Percentiles rank a stretch among this genome's conserved stretches.
Conservation (phyloP, 2,888 invertebrate genomes). For the Heteropelma amictum region DNA sequence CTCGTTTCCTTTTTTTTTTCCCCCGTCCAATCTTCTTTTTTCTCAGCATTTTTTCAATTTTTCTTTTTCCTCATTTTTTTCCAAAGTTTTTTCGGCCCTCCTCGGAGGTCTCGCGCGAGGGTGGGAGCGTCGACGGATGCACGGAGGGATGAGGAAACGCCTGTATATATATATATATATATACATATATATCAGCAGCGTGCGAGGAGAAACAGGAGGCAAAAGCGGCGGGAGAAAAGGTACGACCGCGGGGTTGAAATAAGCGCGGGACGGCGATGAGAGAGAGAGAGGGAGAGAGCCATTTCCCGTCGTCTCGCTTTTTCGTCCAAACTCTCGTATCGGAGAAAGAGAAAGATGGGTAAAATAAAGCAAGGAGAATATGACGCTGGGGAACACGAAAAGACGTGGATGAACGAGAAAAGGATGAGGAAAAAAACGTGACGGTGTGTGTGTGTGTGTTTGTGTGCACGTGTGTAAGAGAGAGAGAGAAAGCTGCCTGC, state of each 20-base stretch:
- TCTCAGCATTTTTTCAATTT: not conserved
- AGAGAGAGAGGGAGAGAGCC: slow-evolving; percentile 56
- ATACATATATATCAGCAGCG: slow-evolving; percentile 58
- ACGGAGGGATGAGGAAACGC: slow-evolving; percentile 27
- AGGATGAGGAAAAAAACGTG: slow-evolving; percentile 55
- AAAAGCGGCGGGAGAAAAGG: slow-evolving; percentile 46
- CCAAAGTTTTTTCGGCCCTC: slow-evolving; percentile 76
- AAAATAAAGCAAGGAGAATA: slow-evolving; percentile 55
- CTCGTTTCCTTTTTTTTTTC: slow-evolving; percentile 64
- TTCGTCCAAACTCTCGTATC: slow-evolving; percentile 28
- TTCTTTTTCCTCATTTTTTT: slow-evolving; percentile 15
- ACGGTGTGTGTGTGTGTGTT: too few relatives aligned
- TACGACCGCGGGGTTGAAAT: slow-evolving; percentile 54
- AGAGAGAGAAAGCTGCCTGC: slow-evolving; percentile 43
- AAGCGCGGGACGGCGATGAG: slow-evolving; percentile 34
- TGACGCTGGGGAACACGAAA: slow-evolving; percentile 74
- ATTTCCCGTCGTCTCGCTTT: slow-evolving; percentile 35
- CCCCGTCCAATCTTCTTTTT: slow-evolving; percentile 66
- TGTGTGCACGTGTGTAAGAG: too few relatives aligned
- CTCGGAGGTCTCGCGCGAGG: slow-evolving; percentile 62
- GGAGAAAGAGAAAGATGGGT: slow-evolving; percentile 42
- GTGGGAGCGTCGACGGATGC: slow-evolving; percentile 28
- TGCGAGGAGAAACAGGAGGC: slow-evolving; percentile 35
- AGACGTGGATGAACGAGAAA: slow-evolving; percentile 57
- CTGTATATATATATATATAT: too few relatives aligned